A percentile compares a stretch with the other conserved stretches of the same genome.
These are phyloP conservation scores for Polypterus senegalus DNA, from an alignment of 2,113 vertebrate species.

Conservation along the genomic window DNA sequence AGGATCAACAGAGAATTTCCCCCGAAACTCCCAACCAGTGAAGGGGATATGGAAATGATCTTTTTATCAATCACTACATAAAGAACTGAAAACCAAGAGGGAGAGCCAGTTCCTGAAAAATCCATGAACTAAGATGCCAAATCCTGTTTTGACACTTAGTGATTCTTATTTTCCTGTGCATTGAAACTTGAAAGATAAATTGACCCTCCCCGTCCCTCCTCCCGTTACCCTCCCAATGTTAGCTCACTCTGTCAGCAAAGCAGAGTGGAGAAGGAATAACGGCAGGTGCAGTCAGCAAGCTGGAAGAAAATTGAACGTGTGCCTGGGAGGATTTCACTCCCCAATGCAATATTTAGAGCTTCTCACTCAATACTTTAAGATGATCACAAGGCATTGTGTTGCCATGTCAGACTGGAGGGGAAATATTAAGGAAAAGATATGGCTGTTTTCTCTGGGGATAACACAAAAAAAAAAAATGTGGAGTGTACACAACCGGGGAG, in stretches of 20 bases:
- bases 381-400: slow-evolving; percentile 30
- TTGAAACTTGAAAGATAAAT: slow-evolving; percentile 48
- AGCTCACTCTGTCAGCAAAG: slow-evolving; percentile 26
- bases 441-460: slow-evolving; percentile 34
- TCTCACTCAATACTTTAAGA: slow-evolving; percentile 36
- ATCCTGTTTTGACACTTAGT: slow-evolving; percentile 65
- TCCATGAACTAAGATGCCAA: slow-evolving; percentile 78
- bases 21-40: slow-evolving; percentile 57
- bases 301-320: slow-evolving; percentile 28
- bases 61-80: slow-evolving; percentile 51
- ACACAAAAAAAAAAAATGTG: neutral
- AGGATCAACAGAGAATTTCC: slow-evolving; percentile 61
- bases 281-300: slow-evolving; percentile 30
- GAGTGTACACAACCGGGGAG: neutral
- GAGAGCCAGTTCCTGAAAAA: slow-evolving; percentile 51
- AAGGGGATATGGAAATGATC: slow-evolving; percentile 77
- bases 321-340: slow-evolving; percentile 31
- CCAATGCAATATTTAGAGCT: slow-evolving; percentile 38
- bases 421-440: slow-evolving; percentile 30
- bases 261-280: slow-evolving; percentile 29
- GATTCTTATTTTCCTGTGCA: slow-evolving; percentile 69
- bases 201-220: neutral
- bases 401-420: slow-evolving; percentile 37
- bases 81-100: slow-evolving; percentile 65
- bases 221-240: slow-evolving; percentile 17